Conservation (phyloP, 2,797 vertebrate genomes). For the Vultur gryphus region DNA sequence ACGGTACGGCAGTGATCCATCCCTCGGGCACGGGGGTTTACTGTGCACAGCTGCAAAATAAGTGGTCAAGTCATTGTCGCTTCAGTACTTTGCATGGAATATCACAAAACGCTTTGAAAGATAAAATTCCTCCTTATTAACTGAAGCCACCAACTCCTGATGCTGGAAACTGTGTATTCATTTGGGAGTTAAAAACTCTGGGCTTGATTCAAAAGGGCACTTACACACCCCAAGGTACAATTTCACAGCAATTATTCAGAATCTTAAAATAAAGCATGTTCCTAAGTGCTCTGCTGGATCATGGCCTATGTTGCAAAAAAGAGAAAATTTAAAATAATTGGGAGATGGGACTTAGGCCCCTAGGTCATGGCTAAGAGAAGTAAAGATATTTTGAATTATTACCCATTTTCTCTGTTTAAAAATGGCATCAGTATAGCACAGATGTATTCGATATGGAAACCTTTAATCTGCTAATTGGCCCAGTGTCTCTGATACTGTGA, state of each 20-base stretch:
- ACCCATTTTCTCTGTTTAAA: background rate
- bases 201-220: background rate
- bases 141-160: background rate
- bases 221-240: background rate
- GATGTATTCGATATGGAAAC: background rate
- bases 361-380: background rate
- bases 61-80: background rate
- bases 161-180: background rate
- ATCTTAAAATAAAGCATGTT: slow-evolving; percentile 9
- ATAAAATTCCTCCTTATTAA: background rate
- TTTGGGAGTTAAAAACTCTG: background rate
- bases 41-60: background rate
- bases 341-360: background rate
- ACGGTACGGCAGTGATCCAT: background rate
- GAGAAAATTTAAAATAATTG: background rate
- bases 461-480: background rate
- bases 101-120: background rate
- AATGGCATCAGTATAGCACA: background rate
- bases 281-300: background rate
- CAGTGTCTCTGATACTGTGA: background rate
- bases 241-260: background rate
- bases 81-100: background rate
- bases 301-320: background rate
- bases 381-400: background rate
- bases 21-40: rapidly evolving